Percentiles rank a stretch among this genome's conserved stretches.
phyloP scores from a whole-genome alignment of 1,140 invertebrate genomes.

The Euborellia annulipes region DNA sequence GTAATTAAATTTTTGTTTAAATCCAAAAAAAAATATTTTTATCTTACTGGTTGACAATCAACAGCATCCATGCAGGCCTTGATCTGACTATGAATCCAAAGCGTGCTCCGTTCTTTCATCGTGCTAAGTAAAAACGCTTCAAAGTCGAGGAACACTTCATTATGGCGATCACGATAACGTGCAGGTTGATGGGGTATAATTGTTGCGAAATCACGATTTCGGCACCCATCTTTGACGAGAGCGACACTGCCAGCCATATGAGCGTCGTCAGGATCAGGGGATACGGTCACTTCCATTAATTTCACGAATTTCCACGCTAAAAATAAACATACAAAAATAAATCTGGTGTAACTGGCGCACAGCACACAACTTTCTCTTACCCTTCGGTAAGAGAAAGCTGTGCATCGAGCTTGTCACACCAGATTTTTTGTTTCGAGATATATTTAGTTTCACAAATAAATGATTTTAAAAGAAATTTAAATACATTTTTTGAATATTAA shows the following conservation, averaged over 20 bases:
- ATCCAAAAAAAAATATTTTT: slow-evolving; percentile 33
- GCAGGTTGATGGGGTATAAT: slow-evolving; percentile 76
- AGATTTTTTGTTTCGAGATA: too few relatives aligned
- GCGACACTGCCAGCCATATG: slow-evolving; percentile 61
- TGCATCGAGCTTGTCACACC: too few relatives aligned
- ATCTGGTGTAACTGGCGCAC: too few relatives aligned
- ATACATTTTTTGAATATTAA: too few relatives aligned
- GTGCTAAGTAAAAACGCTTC: slow-evolving; percentile 72
- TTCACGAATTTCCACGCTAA: slow-evolving; percentile 71
- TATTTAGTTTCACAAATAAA: too few relatives aligned
- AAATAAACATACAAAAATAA: too few relatives aligned
- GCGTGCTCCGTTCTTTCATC: slow-evolving; percentile 63
- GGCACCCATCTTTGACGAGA: slow-evolving; percentile 69
- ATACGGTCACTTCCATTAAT: slow-evolving; percentile 70
- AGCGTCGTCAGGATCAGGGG: slow-evolving; percentile 65
- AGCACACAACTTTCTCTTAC: too few relatives aligned
- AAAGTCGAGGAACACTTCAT: slow-evolving; percentile 73
- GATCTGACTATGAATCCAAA: slow-evolving; percentile 76
- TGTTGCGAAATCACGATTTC: slow-evolving; percentile 65
- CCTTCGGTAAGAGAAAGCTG: too few relatives aligned
- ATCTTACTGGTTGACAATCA: slow-evolving; percentile 56
- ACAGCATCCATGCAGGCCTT: slow-evolving; percentile 71
- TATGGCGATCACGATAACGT: slow-evolving; percentile 56
- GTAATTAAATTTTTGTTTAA: too few relatives aligned
- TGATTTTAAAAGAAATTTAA: too few relatives aligned